Base-by-base conservation (phyloP, 2,113 vertebrate species). In the Echinops telfairi region DNA sequence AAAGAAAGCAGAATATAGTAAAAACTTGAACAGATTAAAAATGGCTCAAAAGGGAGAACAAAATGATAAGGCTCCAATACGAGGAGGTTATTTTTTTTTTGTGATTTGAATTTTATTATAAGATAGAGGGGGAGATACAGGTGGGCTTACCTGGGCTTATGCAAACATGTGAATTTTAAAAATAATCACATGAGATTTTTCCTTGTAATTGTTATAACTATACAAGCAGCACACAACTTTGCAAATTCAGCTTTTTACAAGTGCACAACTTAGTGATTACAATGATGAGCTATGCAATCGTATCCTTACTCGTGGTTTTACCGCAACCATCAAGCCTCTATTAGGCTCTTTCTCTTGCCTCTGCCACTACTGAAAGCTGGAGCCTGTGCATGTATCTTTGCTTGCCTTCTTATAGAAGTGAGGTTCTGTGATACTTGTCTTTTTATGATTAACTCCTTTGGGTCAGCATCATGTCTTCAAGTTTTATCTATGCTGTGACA, bases 31-130 rank as follows among this genome's bases (percentile, higher is more conserved):
- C 47, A 53, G 10, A 53, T 53, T 8, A 53, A 53, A 11, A 53
- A 53, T 53, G 12, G 47, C 12, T 53, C 6, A 12, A 53, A 53
- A 53, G 47, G 47, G 47, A 53, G 47, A 53, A 53, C 47, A 53
- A 53, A 53, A 11, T 53, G 47, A 11, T 11, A 53, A 53, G 47
- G 47, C 12, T 53, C 47, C 10, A 53, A 53, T 53, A 53, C 10
- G 83, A 70, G 70, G 29, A 0, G 47, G 27, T 8, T 0, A 0
- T 11, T 9, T 40, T 1, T 9, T 40, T 1, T 66, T 6, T 33
- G 4, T 15, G n/a, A 33, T 19, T 33, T 33, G 31, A 71, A 71
- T 33, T 71, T n/a, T 71, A 71, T 33, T 71, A 71, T 31, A 71
- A 19, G n/a, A 33, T 27, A 19, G 31, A 33, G 31, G 68, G 31